These are phyloP conservation scores for Calosoma granatense DNA, from an alignment of 1,140 invertebrate genomes.

Conservation along the genomic window DNA sequence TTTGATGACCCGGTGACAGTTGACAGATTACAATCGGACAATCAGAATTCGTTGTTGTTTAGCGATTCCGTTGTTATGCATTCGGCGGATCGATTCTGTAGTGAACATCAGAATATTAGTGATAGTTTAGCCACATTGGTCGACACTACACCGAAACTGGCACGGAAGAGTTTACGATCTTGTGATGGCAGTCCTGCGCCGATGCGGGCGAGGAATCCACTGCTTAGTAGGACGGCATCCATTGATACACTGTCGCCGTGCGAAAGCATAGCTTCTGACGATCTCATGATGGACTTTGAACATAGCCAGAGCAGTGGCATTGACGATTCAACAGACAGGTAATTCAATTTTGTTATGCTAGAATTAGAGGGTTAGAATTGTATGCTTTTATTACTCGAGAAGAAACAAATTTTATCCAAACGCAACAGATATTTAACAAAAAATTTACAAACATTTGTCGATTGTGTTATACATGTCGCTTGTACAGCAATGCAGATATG, in stretches of 20 bases:
- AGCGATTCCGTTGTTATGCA: background rate
- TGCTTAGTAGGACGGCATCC: constrained; percentile 48
- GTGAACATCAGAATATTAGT: constrained; percentile 5
- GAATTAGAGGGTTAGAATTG: background rate
- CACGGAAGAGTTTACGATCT: constrained; percentile 27
- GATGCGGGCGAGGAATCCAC: constrained; percentile 23
- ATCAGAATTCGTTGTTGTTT: background rate
- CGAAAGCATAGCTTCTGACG: constrained; percentile 69
- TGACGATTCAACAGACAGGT: constrained; percentile 59
- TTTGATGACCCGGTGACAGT: constrained; percentile 50
- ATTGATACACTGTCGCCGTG: constrained; percentile 66
- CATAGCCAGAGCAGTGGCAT: constrained; percentile 56
- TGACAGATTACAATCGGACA: constrained; percentile 28
- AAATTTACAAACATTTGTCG: too few species aligned
- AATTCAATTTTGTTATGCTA: constrained; percentile 20
- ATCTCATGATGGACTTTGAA: constrained; percentile 75
- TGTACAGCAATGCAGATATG: too few species aligned
- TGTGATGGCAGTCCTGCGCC: constrained; percentile 34
- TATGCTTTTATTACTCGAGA: background rate
- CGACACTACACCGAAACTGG: constrained; percentile 13
- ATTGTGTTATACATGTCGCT: too few species aligned
- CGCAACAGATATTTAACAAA: too few species aligned
- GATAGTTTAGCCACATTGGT: background rate
- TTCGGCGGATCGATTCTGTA: background rate
- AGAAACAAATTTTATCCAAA: too few species aligned